Conservation (phyloP, 2,888 invertebrate species). For the Campoplex nolae region DNA sequence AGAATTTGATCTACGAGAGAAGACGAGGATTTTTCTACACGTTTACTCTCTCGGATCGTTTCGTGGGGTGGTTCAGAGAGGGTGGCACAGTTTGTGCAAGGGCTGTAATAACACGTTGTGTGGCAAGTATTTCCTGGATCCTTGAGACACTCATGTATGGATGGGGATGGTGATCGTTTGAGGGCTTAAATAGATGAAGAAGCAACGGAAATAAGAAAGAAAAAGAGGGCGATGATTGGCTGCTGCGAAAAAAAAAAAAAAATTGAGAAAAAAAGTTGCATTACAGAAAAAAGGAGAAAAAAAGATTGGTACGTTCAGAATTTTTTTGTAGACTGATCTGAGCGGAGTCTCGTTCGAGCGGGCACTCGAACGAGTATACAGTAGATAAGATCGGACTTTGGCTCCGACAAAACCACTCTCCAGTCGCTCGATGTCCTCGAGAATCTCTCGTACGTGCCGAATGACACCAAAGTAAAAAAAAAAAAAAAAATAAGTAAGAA, state of each 20-base stretch:
- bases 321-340: not conserved
- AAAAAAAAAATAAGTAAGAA: not conserved
- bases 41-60: not conserved
- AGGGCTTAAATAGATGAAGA: not conserved
- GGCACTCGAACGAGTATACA: slow-evolving; percentile 20
- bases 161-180: not conserved
- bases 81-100: slow-evolving; percentile 8
- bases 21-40: not conserved
- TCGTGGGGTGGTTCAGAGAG: not conserved
- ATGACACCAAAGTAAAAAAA: slow-evolving; percentile 19
- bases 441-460: slow-evolving; percentile 59
- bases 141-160: not conserved
- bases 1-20: not conserved
- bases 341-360: not conserved
- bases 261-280: not conserved
- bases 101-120: not conserved
- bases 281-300: not conserved
- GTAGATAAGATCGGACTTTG: slow-evolving; percentile 42
- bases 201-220: not conserved
- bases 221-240: not conserved
- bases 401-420: slow-evolving; percentile 51
- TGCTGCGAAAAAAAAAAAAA: not conserved
- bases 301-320: not conserved
- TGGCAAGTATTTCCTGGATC: not conserved
- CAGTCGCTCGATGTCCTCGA: slow-evolving; percentile 41